These are phyloP conservation scores for Oikopleura albicans DNA, from an alignment of 23 tunicate genomes.

Conservation along the genomic window DNA sequence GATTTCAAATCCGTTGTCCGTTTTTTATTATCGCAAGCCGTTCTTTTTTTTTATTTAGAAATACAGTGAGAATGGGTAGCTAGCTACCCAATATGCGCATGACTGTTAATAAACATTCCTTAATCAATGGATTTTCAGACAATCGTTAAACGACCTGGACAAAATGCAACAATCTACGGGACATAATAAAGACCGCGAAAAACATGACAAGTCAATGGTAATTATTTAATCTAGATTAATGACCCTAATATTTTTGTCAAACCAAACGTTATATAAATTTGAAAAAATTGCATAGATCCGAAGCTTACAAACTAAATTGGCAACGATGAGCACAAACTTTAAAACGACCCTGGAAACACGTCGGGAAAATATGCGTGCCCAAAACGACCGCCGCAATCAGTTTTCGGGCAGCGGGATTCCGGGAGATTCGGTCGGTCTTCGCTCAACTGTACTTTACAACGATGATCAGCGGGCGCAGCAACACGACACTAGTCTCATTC, in stretches of 20 bases:
- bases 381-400: constrained; percentile 57
- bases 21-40: too few relatives aligned
- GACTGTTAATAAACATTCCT: too few relatives aligned
- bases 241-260: too few relatives aligned
- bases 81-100: too few relatives aligned
- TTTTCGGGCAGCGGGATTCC: constrained; percentile 17
- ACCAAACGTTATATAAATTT: too few relatives aligned
- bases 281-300: background rate
- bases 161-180: background rate
- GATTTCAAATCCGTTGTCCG: too few relatives aligned
- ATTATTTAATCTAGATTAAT: background rate
- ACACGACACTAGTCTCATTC: background rate
- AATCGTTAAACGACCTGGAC: background rate
- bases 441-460: background rate
- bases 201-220: background rate
- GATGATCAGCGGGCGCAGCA: background rate
- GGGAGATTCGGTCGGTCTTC: background rate
- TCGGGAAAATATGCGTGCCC: constrained; percentile 88
- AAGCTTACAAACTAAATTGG: constrained; percentile 52
- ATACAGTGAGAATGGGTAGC: too few relatives aligned
- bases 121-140: too few relatives aligned
- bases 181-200: background rate
- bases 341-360: constrained; percentile 72
- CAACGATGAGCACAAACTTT: constrained; percentile 74
- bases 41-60: too few relatives aligned